Evolutionary conservation across 2,888 invertebrate genomes (phyloP).

Genomic region (Drosophila multiciliata): DNA sequence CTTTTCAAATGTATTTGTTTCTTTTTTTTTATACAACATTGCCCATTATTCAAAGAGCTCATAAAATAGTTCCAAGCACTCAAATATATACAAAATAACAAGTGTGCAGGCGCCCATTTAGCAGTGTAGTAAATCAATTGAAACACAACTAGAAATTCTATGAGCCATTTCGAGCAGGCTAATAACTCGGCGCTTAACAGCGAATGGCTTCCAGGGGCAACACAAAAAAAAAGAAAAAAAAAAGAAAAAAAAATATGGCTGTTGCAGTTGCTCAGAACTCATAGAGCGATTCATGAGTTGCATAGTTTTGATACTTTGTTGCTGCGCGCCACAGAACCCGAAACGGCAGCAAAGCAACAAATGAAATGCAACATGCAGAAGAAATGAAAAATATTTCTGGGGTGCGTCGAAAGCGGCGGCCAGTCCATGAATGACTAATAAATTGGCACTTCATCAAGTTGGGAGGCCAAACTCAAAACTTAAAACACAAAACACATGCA

Average conservation of each 20-base stretch:
- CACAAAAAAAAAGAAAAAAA: too few relatives aligned
- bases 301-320: conserved; percentile 20
- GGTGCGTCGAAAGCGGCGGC: conserved; percentile 68
- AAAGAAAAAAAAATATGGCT: conserved; percentile 12
- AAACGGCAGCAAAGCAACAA: conserved; percentile 12
- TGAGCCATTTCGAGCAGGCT: conserved; percentile 55
- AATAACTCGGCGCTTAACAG: conserved; percentile 65
- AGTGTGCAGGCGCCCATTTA: conserved; percentile 35
- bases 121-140: conserved; percentile 65
- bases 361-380: conserved; percentile 23
- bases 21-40: conserved; percentile 17
- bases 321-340: conserved; percentile 5
- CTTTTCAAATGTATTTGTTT: conserved; percentile 19
- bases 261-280: conserved; percentile 35
- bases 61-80: conserved; percentile 41
- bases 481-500: conserved; percentile 37
- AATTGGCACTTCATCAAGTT: conserved; percentile 77
- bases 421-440: conserved; percentile 70
- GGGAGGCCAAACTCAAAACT: conserved; percentile 48
- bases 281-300: conserved; percentile 36
- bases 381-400: conserved; percentile 72
- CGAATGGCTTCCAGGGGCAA: conserved; percentile 39
- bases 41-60: conserved; percentile 39
- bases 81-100: conserved; percentile 42
- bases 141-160: conserved; percentile 52